Evolutionary conservation across 2,797 vertebrate genomes (phyloP).

Genomic region (Podarcis lilfordi): DNA sequence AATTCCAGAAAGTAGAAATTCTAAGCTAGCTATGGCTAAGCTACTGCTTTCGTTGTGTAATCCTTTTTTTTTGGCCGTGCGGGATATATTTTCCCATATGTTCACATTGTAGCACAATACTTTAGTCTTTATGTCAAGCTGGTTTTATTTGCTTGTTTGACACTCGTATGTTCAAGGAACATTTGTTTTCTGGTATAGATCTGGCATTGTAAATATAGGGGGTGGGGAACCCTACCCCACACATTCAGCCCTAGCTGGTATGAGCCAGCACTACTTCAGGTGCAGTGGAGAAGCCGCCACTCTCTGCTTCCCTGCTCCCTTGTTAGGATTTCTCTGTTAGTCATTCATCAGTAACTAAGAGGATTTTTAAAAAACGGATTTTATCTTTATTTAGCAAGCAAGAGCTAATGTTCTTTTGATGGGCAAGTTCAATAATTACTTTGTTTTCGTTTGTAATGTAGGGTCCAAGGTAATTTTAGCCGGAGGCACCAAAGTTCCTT

Average conservation of each 20-base stretch:
- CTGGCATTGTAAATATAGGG: no score
- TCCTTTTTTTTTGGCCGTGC: neutral
- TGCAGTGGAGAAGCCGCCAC: no score
- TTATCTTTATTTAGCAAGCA: neutral
- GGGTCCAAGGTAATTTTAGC: conserved; percentile 90
- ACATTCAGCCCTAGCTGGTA: no score
- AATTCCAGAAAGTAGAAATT: neutral
- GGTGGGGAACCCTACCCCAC: no score
- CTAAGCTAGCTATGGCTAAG: neutral
- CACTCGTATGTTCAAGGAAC: neutral
- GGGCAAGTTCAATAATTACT: neutral
- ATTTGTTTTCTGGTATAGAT: no score
- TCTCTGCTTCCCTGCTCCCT: neutral
- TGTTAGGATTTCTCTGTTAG: neutral
- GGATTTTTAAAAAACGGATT: no score
- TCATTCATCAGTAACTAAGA: neutral
- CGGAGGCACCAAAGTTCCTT: conserved; percentile 88
- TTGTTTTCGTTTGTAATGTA: conserved; percentile 68
- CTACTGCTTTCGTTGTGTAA: neutral
- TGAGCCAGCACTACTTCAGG: no score
- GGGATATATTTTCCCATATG: neutral
- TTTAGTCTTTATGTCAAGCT: neutral
- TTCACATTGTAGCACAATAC: neutral
- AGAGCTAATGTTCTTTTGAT: neutral
- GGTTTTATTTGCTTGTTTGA: neutral